Base-by-base conservation (phyloP, 1,140 invertebrate genomes). In the Hormaphis cornu region DNA sequence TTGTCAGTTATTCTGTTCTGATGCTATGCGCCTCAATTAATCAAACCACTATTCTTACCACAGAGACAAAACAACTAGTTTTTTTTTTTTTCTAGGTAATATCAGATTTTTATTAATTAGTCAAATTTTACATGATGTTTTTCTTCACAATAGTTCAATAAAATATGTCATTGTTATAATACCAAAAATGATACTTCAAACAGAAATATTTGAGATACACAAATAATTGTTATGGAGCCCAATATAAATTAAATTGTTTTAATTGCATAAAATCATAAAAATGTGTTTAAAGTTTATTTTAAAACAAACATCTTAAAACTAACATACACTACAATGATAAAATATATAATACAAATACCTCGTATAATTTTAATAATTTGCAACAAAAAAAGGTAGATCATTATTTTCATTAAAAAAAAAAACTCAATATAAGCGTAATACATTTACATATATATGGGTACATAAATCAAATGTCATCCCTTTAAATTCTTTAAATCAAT, bases 311-410 rank as follows among this genome's bases (percentile, higher is more conserved):
- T 50, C 44, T 50, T 66, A 48, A 63, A 63, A 30, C 20, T 22
- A 20, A 48, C 48, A 22, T 48, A 44, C 1, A 33, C 44, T 48
- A 50, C 26, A 48, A 30, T 48, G 18, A 50, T 66, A 66, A 50
- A 66, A 66, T 66, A 66, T 66, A 66, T 48, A 48, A 66, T 66
- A 66, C 44, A 66, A 66, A 66, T 66, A 66, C 61, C 61, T 66
- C 61, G 61, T 66, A 66, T 66, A 63, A 50, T 66, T 46, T n/a
- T n/a, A n/a, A 30, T 66, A 26, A 46, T 46, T 66, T 30, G 61
- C 44, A 48, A 48, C 12, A 46, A 63, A 46, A 63, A 33, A 3
- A 44, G 18, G 22, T 66, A 66, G 61, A 66, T 66, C 44, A 66
- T 61, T 26, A 46, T 66, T 66, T 50, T 35, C 18, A 24, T n/a